Base-by-base conservation (phyloP, 2,113 vertebrate genomes). In the Mastomys natalensis region DNA sequence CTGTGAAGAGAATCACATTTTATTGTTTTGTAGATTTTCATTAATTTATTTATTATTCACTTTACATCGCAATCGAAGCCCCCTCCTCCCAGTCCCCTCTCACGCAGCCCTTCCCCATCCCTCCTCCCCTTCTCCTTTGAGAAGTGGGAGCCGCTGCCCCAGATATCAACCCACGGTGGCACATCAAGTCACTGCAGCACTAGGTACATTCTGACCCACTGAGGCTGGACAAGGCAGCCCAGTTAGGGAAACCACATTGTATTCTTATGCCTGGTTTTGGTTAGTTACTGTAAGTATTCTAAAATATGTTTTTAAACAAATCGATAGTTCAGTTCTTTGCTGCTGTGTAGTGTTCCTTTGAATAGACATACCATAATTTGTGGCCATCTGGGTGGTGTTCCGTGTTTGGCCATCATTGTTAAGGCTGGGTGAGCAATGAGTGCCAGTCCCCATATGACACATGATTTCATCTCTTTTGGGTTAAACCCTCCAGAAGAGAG, bases 271-370 rank as follows among this genome's bases (percentile, higher is more conserved):
- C 53, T 95, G 51, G 24, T 37, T 95, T 95, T 77, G 1, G 74
- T 92, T 95, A 19, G 22, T 80, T 1, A 31, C 29, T n/a, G 37
- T 60, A 76, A 80, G 74, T 68, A 85, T 88, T 95, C 40, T 91
- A 29, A 92, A 26, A 22, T 22, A 24, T 58, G 15, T 45, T 37
- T 7, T 37, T 66, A 19, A n/a, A 4, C 55, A 2, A 55, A 45
- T 58, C 34, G 60, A 1, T 29, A n/a, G 15, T 77, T 93, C 53
- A 2, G 0, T 82, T 95, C 2, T 64, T 91, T 40, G 48, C 19
- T 88, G 78, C 43, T 64, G 11, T 58, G 4, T 16, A 68, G 31
- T 90, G 45, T 86, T 55, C 62, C 55, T 22, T 13, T 58, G 9
- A 1, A 1, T 81, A 58, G 82, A 60, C 76, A 16, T 58, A 82